A percentile compares a stretch with the other conserved stretches of the same genome.
phyloP scores from a whole-genome alignment of 2,888 invertebrate genomes.

The Oegoconia quadripuncta region DNA sequence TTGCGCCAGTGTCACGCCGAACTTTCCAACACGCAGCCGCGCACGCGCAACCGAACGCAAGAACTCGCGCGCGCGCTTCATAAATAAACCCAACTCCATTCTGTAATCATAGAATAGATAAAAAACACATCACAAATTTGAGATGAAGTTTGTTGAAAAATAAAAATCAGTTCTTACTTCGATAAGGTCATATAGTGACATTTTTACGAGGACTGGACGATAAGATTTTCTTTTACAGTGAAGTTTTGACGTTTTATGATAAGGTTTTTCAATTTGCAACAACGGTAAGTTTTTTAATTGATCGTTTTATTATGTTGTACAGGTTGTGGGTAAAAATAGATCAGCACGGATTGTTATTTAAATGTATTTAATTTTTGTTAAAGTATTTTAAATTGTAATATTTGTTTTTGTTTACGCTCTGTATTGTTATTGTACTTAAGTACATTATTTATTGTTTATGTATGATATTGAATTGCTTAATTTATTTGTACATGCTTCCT shows the following conservation, averaged over 20 bases:
- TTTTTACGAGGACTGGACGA: constrained; percentile 11
- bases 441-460: too few relatives aligned
- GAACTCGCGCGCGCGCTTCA: constrained; percentile 23
- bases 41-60: constrained; percentile 16
- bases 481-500: too few relatives aligned
- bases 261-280: constrained; percentile 52
- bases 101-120: background rate
- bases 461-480: too few relatives aligned
- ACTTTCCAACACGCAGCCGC: constrained; percentile 42
- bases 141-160: constrained; percentile 2
- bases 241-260: constrained; percentile 29
- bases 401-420: too few relatives aligned
- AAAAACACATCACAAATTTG: background rate
- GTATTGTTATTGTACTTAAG: too few relatives aligned
- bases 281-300: constrained; percentile 42
- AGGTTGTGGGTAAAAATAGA: background rate
- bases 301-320: constrained; percentile 13
- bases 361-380: too few relatives aligned
- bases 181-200: background rate
- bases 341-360: background rate
- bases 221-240: constrained; percentile 20
- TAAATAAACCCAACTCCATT: constrained; percentile 20
- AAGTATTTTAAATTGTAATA: too few relatives aligned
- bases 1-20: constrained; percentile 36
- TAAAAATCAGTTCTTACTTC: constrained; percentile 1